Evolutionary conservation across 2,797 vertebrate genomes (phyloP).

Genomic region (Tolypeutes matacus): DNA sequence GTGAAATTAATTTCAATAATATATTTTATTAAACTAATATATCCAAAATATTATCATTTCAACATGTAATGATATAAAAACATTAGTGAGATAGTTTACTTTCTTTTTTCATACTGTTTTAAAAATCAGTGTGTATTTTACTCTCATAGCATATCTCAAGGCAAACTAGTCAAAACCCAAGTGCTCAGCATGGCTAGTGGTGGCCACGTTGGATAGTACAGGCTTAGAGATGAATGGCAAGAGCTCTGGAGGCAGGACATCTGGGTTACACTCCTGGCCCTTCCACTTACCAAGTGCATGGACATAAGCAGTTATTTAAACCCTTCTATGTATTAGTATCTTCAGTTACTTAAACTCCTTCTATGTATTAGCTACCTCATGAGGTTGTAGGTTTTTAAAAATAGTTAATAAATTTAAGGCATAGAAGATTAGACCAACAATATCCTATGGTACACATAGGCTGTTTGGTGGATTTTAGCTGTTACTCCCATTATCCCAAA

Average conservation of each 20-base stretch:
- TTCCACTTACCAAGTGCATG: background rate
- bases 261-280: background rate
- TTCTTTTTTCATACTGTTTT: constrained; percentile 32
- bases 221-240: background rate
- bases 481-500: background rate
- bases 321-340: background rate
- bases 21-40: background rate
- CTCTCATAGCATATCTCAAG: background rate
- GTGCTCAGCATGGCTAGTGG: too few species aligned
- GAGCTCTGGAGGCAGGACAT: background rate
- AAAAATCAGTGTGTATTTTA: constrained; percentile 21
- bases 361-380: background rate
- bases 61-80: background rate
- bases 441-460: background rate
- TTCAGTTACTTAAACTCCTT: too few species aligned
- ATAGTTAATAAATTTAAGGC: background rate
- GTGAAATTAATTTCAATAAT: background rate
- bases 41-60: constrained; percentile 44
- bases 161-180: background rate
- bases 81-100: background rate
- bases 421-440: background rate
- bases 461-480: background rate
- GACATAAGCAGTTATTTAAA: background rate
- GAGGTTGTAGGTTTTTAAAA: background rate
- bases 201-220: background rate